Evolutionary conservation across 2,888 invertebrate genomes (phyloP).

Genomic region (Eurytoma californica): DNA sequence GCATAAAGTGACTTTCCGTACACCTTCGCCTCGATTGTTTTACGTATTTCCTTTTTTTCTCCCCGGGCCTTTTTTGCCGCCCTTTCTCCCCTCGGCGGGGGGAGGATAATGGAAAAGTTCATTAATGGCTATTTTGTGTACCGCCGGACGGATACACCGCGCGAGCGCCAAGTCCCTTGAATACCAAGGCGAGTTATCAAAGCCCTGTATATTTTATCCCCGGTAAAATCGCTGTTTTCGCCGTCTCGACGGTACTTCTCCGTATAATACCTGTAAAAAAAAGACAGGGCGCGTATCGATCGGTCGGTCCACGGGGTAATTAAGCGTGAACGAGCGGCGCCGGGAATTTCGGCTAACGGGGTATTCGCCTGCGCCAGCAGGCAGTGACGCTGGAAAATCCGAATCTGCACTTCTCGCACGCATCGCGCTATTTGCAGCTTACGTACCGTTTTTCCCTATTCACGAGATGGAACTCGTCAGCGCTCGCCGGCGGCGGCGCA

Average conservation of each 20-base stretch:
- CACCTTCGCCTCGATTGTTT: constrained; percentile 46
- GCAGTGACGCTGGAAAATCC: constrained; percentile 24
- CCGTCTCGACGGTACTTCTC: no score
- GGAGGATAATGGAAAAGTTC: constrained; percentile 45
- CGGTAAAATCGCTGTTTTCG: neutral
- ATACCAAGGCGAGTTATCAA: constrained; percentile 8
- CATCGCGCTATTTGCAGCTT: constrained; percentile 56
- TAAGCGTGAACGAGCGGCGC: no score
- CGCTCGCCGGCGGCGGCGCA: neutral
- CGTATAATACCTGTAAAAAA: no score
- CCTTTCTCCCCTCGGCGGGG: neutral
- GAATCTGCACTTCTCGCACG: constrained; percentile 47
- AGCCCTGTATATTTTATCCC: neutral
- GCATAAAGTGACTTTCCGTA: constrained; percentile 45
- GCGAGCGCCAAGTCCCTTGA: neutral
- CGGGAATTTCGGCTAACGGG: no score
- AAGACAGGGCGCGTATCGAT: no score
- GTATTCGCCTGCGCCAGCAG: neutral
- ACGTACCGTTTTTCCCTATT: constrained; percentile 59
- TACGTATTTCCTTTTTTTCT: constrained; percentile 14
- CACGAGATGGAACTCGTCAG: constrained; percentile 56
- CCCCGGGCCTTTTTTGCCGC: neutral
- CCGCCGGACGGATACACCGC: neutral
- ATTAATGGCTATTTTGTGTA: constrained; percentile 42
- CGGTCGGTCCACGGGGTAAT: neutral